Percentiles rank a stretch among this genome's conserved stretches.
Conservation (phyloP, 2,888 invertebrate genomes). For the Eupithecia abbreviata region DNA sequence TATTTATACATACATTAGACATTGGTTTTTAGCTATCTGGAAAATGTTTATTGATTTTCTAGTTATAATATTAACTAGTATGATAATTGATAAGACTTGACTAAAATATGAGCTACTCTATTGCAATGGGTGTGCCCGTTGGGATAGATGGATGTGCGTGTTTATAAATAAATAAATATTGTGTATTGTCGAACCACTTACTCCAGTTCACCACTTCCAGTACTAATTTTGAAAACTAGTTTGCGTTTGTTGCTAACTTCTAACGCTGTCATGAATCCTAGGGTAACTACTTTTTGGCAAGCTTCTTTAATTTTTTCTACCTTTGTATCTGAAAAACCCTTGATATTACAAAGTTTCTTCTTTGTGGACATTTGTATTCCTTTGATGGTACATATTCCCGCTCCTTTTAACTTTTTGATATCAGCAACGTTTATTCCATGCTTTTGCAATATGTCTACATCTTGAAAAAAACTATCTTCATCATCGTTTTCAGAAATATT, state of each 20-base stretch:
- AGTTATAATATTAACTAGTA: no score
- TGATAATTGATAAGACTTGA: no score
- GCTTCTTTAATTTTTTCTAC: constrained; percentile 92
- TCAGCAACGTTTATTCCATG: constrained; percentile 88
- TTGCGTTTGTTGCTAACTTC: constrained; percentile 89
- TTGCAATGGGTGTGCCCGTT: no score
- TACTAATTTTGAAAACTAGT: constrained; percentile 88
- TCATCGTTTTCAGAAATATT: constrained; percentile 83
- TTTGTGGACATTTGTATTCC: constrained; percentile 91
- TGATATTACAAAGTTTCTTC: constrained; percentile 88
- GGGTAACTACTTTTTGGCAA: constrained; percentile 85
- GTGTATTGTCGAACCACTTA: constrained; percentile 67
- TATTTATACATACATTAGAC: no score
- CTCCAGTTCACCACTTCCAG: constrained; percentile 88
- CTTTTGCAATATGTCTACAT: constrained; percentile 87
- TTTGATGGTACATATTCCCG: constrained; percentile 91
- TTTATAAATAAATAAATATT: not conserved
- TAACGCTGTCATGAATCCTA: constrained; percentile 89
- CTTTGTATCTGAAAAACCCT: constrained; percentile 90
- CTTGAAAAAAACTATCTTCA: constrained; percentile 89
- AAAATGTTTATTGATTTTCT: no score
- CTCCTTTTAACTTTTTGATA: constrained; percentile 89
- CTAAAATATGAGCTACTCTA: no score
- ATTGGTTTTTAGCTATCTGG: no score
- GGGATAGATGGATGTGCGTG: no score